A percentile compares a stretch with the other conserved stretches of the same genome.
Conservation (phyloP, 2,113 vertebrate genomes). For the Myodes glareolus region DNA sequence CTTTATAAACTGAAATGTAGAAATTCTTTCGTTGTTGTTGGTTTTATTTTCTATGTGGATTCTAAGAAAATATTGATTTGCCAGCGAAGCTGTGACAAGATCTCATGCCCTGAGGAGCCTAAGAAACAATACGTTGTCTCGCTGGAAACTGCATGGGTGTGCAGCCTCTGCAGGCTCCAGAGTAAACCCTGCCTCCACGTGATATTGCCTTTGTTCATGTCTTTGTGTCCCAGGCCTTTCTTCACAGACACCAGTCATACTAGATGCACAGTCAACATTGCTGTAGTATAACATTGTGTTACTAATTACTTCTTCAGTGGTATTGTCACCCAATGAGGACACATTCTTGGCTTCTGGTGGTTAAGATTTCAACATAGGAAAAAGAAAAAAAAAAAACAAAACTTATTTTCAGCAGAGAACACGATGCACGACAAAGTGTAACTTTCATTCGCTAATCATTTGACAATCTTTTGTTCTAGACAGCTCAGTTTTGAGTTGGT, state of each 20-base stretch:
- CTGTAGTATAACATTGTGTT: background rate
- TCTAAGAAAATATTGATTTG: background rate
- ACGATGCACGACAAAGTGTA: background rate
- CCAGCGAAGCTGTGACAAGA: background rate
- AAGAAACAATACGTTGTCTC: background rate
- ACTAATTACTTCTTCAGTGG: background rate
- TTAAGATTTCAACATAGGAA: background rate
- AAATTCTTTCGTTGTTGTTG: background rate
- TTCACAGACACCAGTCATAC: background rate
- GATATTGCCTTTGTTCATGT: background rate
- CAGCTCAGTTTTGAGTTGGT: background rate
- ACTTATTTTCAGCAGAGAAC: background rate
- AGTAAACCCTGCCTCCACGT: background rate
- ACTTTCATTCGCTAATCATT: background rate
- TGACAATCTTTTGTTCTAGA: background rate
- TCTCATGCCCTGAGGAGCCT: background rate
- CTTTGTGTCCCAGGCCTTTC: background rate
- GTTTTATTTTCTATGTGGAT: background rate
- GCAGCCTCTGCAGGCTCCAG: background rate
- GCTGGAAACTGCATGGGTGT: rapidly evolving
- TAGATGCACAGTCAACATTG: background rate
- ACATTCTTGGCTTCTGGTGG: background rate
- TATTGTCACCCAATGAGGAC: background rate
- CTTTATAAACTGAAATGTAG: background rate
- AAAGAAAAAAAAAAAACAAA: background rate